Base-by-base conservation (phyloP, 2,888 invertebrate species). In the Thera britannica region DNA sequence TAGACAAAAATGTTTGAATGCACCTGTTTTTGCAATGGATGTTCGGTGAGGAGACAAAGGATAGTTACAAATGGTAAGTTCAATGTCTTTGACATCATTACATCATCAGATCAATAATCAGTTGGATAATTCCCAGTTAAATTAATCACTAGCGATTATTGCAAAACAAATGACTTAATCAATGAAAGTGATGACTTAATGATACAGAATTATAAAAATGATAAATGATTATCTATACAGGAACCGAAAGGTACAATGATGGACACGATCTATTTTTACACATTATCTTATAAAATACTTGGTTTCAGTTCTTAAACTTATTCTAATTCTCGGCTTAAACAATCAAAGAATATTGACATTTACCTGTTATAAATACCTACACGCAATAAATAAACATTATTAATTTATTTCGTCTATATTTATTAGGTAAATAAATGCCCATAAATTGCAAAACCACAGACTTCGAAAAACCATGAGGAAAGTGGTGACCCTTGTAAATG, bases 1-100 rank as follows among this genome's bases (percentile, higher is more conserved):
- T 76, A 71, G 78, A 76, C 80, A 75, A 87, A 82, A 79, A 88
- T 88, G 86, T 74, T 82, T 71, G 82, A 87, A 78, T 88, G 84
- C 78, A 82, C 74, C 73, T 85, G 83, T 77, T 81, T 79, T 75
- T 87, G 83, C 77, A 86, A 81, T 72, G 84, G 83, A 86, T 87
- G 86, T 85, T 83, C 83, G 79, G 81, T 82, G 68, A 83, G 72
- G 68, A 85, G 70, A 75, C 78, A 79, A 79, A 81, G 78, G 81
- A 80, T 77, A 65, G 70, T 79, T 70, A 83, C 72, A 82, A 77
- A 83, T 71, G 82, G 92, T 92, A 85, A 83, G 89, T 89, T 63
- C 67, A 56, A 70, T 51, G n/a, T 52, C n/a, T 67, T 61, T 58
- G 8, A 55, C n/a, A 54, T 35, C 34, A 35, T 12, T 38, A 52